Base-by-base conservation (phyloP, 2,797 vertebrate genomes). In the Bovichtus diacanthus region DNA sequence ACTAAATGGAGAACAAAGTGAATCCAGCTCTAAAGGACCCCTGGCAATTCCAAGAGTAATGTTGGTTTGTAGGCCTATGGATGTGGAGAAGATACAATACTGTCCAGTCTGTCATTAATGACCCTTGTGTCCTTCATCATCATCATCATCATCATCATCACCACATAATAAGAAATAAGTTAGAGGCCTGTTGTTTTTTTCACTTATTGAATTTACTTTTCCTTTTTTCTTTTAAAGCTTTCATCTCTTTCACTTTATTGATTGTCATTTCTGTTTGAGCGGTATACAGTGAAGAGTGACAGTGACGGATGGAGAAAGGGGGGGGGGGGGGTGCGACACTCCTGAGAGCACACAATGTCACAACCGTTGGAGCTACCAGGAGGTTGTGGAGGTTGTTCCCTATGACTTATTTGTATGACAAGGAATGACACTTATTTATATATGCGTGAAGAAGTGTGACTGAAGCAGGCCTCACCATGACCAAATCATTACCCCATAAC, bases 311-410 rank as follows among this genome's bases (percentile, higher is more conserved):
- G 47, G 39, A 31, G 13, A 49, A 18, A 13, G 43, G 41, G 39
- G 13, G n/a, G n/a, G n/a, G 0, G 39, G 55, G 2, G 21, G 7
- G 25, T 16, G 43, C 27, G 67, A 47, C 67, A 36, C 66, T 73
- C 9, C 43, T 67, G 58, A 73, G 49, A 74, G 29, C 65, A 79
- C 63, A 62, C 67, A 59, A 74, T 63, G 47, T 25, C 16, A 69
- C 36, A 60, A 43, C 5, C 43, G 58, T 36, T 55, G 36, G 19
- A 43, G 31, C 73, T 38, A 36, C 19, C 49, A 60, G 4, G 4
- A 49, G 47, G n/a, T 25, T n/a, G 21, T 29, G 31, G 46, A 60
- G 16, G 27, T 23, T 25, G 4, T 18, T 67, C 21, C 59, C 25
- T 36, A n/a, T 51, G 19, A 54, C 21, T 53, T 60, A 63, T 77